phyloP scores from a whole-genome alignment of 2,113 vertebrate species.

The Sphyrna mokarran region DNA sequence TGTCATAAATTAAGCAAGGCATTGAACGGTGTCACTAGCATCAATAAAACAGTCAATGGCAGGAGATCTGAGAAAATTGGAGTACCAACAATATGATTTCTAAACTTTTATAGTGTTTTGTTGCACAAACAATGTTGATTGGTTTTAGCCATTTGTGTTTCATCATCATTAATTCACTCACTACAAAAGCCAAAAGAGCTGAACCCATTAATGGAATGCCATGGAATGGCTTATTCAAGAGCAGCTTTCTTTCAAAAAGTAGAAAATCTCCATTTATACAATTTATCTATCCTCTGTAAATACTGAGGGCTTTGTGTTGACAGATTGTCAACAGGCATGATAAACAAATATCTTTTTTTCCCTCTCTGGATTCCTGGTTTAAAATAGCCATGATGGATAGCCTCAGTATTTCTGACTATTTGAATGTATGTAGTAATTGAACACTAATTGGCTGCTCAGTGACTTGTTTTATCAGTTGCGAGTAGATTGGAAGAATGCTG shows the following conservation, averaged over 20 bases:
- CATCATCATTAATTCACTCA: neutral
- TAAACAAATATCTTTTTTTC: neutral
- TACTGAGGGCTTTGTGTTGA: neutral
- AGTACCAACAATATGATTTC: neutral
- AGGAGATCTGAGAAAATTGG: neutral
- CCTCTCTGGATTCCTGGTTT: neutral
- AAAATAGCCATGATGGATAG: neutral
- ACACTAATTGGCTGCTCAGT: neutral
- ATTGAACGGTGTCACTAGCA: neutral
- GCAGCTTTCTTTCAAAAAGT: neutral
- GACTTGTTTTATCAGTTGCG: neutral
- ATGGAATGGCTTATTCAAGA: neutral
- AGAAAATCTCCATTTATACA: neutral
- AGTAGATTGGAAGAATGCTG: neutral
- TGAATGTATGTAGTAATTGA: constrained; percentile 15
- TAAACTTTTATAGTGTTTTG: neutral
- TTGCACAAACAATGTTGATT: neutral
- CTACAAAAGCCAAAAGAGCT: neutral
- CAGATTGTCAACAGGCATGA: neutral
- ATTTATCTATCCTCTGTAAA: neutral
- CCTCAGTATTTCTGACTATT: neutral
- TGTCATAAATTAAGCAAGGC: neutral
- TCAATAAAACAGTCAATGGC: neutral
- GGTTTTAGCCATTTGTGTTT: neutral
- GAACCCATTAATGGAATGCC: neutral